Conservation (phyloP, 2,888 invertebrate genomes). For the Pemphredon lugubris region DNA sequence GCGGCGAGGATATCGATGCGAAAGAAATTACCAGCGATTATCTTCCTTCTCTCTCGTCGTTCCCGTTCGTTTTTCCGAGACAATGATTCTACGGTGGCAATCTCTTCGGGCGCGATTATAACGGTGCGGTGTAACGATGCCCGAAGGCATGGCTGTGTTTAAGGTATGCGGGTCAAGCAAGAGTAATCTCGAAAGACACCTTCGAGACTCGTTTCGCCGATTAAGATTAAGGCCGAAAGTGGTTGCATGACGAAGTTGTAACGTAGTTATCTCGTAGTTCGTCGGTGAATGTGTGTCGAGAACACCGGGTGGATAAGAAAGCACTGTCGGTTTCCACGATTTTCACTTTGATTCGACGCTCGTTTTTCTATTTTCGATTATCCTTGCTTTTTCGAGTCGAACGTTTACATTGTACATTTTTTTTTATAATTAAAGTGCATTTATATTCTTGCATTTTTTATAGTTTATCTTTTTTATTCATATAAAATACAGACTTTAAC, state of each 20-base stretch:
- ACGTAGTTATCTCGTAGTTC: not conserved
- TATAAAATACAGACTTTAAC: no score
- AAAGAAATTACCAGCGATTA: no score
- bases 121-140: slow-evolving; percentile 31
- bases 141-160: slow-evolving; percentile 35
- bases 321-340: no score
- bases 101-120: slow-evolving; percentile 31
- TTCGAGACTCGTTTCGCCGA: slow-evolving; percentile 29
- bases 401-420: no score
- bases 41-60: not conserved
- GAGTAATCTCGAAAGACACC: slow-evolving; percentile 34
- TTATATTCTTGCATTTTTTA: no score
- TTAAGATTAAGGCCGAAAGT: slow-evolving; percentile 4
- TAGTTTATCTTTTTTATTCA: no score
- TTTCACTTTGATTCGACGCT: not conserved
- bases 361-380: not conserved
- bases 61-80: slow-evolving; percentile 10
- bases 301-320: no score
- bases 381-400: no score
- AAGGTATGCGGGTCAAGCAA: slow-evolving; percentile 39
- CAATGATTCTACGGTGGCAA: slow-evolving; percentile 17
- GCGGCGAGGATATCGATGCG: no score
- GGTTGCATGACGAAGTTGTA: not conserved
- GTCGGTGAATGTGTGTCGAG: no score
- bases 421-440: no score